A percentile compares a stretch with the other conserved stretches of the same genome.
Conservation (phyloP, 2,797 vertebrate genomes). For the Schizopygopsis malacanthus region DNA sequence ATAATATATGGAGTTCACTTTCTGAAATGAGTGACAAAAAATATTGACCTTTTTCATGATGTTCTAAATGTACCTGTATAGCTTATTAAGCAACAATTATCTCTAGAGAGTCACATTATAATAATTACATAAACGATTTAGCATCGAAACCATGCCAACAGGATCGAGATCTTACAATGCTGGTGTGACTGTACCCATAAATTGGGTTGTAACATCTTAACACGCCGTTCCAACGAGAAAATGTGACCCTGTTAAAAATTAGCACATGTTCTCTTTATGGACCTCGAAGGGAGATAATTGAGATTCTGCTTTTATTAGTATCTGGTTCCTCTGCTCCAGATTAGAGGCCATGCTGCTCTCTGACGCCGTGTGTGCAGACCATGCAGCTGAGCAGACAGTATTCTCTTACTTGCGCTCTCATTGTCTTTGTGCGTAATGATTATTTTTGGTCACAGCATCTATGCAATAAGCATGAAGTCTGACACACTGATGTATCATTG, state of each 20-base stretch:
- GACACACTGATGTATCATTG: neutral
- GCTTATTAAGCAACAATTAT: too few relatives aligned
- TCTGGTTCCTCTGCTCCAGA: slow-evolving; percentile 68
- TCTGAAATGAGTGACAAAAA: too few relatives aligned
- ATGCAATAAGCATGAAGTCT: neutral
- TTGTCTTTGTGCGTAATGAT: neutral
- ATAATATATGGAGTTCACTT: too few relatives aligned
- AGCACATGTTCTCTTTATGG: slow-evolving; percentile 70
- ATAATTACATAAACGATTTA: too few relatives aligned
- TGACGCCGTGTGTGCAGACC: slow-evolving; percentile 16
- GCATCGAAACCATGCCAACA: too few relatives aligned
- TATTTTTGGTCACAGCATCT: neutral
- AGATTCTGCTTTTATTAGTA: slow-evolving; percentile 73
- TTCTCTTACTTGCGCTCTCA: neutral
- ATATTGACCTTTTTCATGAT: too few relatives aligned
- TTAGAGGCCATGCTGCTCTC: slow-evolving; percentile 57
- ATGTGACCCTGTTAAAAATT: slow-evolving; percentile 77
- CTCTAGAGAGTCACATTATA: too few relatives aligned
- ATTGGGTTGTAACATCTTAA: slow-evolving; percentile 75
- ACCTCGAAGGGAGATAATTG: slow-evolving; percentile 69
- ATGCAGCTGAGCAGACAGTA: slow-evolving; percentile 16
- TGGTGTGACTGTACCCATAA: slow-evolving; percentile 60
- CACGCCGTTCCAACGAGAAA: slow-evolving; percentile 66
- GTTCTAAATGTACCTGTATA: too few relatives aligned
- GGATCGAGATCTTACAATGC: too few relatives aligned